Evolutionary conservation across 2,888 invertebrate species (phyloP).

Genomic region (Drosophila greeni): DNA sequence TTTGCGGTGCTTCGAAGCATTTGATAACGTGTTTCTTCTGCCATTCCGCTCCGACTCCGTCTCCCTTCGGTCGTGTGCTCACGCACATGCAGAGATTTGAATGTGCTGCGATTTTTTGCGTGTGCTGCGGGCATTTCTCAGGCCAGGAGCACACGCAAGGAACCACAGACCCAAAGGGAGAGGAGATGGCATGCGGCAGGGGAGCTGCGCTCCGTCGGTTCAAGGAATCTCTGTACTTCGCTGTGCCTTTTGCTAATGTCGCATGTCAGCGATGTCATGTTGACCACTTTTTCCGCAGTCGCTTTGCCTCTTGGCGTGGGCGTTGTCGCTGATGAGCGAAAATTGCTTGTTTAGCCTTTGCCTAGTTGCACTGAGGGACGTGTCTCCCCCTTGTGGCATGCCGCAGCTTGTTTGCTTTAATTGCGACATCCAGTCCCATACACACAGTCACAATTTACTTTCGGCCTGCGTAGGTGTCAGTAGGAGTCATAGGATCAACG

Average conservation of each 20-base stretch:
- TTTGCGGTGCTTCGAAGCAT: constrained; percentile 59
- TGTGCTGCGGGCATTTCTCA: constrained; percentile 62
- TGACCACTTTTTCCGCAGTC: constrained; percentile 57
- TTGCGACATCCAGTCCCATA: constrained; percentile 48
- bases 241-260: constrained; percentile 61
- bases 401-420: constrained; percentile 59
- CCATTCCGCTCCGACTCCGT: not conserved
- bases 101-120: constrained; percentile 71
- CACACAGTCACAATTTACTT: constrained; percentile 49
- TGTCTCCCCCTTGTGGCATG: constrained; percentile 19
- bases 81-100: constrained; percentile 68
- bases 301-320: constrained; percentile 28
- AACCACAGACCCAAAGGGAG: not conserved
- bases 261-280: constrained; percentile 72
- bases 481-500: constrained; percentile 36
- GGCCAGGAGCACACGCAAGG: constrained; percentile 36
- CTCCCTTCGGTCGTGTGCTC: constrained; percentile 38
- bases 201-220: not conserved
- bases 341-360: constrained; percentile 53
- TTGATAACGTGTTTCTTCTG: constrained; percentile 62
- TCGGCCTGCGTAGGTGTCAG: constrained; percentile 58
- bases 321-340: constrained; percentile 64
- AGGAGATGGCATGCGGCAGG: not conserved
- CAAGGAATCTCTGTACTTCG: constrained; percentile 16
- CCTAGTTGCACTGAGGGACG: constrained; percentile 10